Conservation (phyloP, 2,888 invertebrate species). For the Steromphala cineraria region DNA sequence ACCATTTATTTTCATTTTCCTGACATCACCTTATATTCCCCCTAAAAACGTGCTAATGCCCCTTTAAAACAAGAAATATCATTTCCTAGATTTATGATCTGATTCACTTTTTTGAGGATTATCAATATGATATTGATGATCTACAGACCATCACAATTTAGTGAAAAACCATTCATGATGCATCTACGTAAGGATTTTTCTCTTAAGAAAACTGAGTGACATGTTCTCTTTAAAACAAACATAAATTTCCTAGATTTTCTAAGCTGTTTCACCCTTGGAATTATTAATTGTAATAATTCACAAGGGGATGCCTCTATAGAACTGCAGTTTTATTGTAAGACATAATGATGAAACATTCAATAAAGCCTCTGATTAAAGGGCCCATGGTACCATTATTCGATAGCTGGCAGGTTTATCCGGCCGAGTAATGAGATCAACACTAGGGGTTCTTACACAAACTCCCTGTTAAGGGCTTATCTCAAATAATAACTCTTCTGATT, state of each 20-base stretch:
- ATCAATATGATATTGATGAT: background rate
- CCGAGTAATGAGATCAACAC: background rate
- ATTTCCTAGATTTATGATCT: too few relatives aligned
- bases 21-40: too few relatives aligned
- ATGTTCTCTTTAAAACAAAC: background rate
- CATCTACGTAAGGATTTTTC: too few relatives aligned
- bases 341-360: slow-evolving; percentile 3
- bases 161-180: too few relatives aligned
- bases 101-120: too few relatives aligned
- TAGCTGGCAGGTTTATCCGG: background rate
- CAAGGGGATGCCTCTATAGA: background rate
- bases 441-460: background rate
- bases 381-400: background rate
- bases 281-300: background rate
- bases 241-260: background rate
- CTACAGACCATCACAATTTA: background rate
- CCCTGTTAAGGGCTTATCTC: background rate
- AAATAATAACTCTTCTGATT: background rate
- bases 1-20: too few relatives aligned
- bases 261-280: background rate
- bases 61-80: too few relatives aligned
- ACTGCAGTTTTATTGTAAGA: background rate
- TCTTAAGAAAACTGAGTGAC: background rate
- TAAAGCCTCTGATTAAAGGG: background rate
- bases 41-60: too few relatives aligned